Conservation (phyloP, 1,140 invertebrate species). For the Diuraphis noxia region DNA sequence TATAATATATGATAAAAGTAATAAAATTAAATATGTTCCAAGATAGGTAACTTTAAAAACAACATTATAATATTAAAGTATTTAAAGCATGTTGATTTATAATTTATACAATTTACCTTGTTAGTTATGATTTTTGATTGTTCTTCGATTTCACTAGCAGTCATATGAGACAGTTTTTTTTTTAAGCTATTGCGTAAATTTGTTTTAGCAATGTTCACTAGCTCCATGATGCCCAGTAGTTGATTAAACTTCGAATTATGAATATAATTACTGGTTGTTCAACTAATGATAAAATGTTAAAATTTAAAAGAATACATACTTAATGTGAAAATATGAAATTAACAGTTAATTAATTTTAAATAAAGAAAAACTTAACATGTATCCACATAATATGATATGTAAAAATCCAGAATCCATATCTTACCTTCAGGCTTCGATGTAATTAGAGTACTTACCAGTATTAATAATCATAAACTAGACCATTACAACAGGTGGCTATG, state of each 20-base stretch:
- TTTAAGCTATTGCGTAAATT: constrained; percentile 23
- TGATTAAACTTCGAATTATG: not conserved
- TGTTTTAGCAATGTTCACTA: constrained; percentile 54
- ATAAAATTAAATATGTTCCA: not conserved
- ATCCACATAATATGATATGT: not conserved
- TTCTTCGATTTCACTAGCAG: not conserved
- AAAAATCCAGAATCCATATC: not conserved
- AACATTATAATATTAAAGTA: not conserved
- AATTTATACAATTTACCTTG: constrained; percentile 3
- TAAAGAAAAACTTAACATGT: not conserved
- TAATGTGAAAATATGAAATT: not conserved
- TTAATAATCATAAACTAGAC: not conserved
- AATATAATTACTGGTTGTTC: not conserved
- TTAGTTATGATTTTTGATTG: constrained; percentile 39
- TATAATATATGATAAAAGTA: not conserved
- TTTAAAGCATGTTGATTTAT: not conserved
- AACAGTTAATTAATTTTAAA: not conserved
- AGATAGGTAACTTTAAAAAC: too few relatives aligned
- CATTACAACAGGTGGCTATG: not conserved
- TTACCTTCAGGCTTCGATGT: not conserved
- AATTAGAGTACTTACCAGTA: not conserved
- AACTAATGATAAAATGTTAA: not conserved
- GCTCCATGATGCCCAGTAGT: constrained; percentile 30
- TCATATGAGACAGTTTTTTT: constrained; percentile 20
- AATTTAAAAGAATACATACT: not conserved